These are phyloP conservation scores for Chymomyza amoena DNA, from an alignment of 2,888 invertebrate species.

Conservation along the genomic window DNA sequence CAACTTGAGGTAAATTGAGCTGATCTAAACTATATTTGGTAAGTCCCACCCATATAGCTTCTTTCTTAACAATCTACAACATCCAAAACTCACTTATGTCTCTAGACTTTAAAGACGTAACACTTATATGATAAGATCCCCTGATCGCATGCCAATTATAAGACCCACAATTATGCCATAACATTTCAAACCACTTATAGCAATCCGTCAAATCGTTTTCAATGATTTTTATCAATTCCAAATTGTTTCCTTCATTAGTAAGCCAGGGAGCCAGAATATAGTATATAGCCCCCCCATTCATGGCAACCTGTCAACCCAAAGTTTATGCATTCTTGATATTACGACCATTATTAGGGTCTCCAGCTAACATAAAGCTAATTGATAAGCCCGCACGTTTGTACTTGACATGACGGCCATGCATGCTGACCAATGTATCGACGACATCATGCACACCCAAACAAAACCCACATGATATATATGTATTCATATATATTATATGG, in stretches of 20 bases:
- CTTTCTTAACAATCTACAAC: too few relatives aligned
- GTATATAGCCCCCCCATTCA: neutral
- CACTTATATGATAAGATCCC: too few relatives aligned
- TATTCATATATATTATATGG: neutral
- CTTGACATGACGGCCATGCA: conserved; percentile 59
- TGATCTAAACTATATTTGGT: too few relatives aligned
- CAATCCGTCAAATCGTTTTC: neutral
- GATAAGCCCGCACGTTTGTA: conserved; percentile 50
- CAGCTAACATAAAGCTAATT: neutral
- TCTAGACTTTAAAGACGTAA: too few relatives aligned
- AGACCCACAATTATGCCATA: neutral
- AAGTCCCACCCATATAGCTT: too few relatives aligned
- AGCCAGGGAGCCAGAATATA: neutral
- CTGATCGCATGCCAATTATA: neutral
- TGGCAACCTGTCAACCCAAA: neutral
- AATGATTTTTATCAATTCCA: neutral
- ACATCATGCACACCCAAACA: neutral
- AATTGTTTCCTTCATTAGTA: neutral
- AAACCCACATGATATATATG: neutral
- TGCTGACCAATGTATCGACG: conserved; percentile 31
- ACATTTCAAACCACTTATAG: neutral
- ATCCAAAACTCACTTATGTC: too few relatives aligned
- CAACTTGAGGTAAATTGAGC: too few relatives aligned
- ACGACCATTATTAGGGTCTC: neutral
- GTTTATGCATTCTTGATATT: neutral